phyloP scores from a whole-genome alignment of 2,888 invertebrate species.

The Drosophila falleni region DNA sequence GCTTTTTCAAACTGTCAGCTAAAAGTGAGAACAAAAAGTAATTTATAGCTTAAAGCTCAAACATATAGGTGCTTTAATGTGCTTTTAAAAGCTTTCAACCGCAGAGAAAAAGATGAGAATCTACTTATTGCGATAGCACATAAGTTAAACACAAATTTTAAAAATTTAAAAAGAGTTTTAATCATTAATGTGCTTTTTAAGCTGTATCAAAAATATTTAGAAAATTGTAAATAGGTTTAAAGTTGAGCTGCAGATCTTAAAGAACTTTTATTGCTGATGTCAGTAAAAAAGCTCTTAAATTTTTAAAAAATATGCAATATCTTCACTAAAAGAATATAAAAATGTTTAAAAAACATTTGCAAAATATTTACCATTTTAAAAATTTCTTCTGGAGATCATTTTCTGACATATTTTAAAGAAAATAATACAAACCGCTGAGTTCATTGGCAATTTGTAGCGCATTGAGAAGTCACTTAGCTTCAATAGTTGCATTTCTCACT shows the following conservation, averaged over 20 bases:
- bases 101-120: background rate
- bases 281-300: too few species aligned
- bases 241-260: background rate
- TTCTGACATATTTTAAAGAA: background rate
- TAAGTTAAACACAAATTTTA: too few species aligned
- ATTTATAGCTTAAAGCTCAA: background rate
- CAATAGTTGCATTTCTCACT: slow-evolving; percentile 35
- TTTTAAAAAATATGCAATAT: too few species aligned
- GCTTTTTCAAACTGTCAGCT: background rate
- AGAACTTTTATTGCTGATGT: too few species aligned
- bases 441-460: slow-evolving; percentile 13
- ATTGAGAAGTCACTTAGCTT: slow-evolving; percentile 16
- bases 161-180: too few species aligned
- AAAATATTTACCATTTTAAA: background rate
- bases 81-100: background rate
- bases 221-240: background rate
- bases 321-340: too few species aligned
- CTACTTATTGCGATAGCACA: too few species aligned
- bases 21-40: background rate
- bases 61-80: background rate
- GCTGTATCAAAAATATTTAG: background rate
- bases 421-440: background rate
- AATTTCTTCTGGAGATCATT: background rate
- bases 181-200: background rate
- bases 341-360: too few species aligned